Evolutionary conservation across 2,113 vertebrate genomes (phyloP).

Genomic region (Aleadryas rufinucha): DNA sequence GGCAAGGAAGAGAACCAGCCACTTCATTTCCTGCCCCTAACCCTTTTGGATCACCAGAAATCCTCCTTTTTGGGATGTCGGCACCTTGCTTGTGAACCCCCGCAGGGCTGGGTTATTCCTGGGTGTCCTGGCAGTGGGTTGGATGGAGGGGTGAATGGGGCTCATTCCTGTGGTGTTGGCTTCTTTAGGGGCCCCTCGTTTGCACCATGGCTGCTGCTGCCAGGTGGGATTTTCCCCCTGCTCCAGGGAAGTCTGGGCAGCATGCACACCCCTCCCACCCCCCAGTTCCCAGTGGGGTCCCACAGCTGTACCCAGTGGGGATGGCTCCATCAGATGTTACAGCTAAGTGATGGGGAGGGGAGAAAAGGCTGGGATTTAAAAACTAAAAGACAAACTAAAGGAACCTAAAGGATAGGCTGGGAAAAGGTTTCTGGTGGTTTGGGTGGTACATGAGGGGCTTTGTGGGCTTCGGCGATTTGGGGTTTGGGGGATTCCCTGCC

Average conservation of each 20-base stretch:
- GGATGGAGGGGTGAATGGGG: background rate
- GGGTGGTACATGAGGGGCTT: accelerated
- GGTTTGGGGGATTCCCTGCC: background rate
- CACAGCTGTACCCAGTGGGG: background rate
- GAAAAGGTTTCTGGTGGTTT: background rate
- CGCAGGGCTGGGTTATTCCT: background rate
- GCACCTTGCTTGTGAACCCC: background rate
- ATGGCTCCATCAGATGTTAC: background rate
- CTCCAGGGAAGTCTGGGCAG: background rate
- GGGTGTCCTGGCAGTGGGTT: background rate
- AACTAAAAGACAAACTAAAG: background rate
- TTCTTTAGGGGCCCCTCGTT: background rate
- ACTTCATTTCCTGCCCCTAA: constrained; percentile 16
- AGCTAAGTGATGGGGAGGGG: background rate
- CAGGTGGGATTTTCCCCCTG: background rate
- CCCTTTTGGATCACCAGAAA: background rate
- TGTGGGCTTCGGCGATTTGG: background rate
- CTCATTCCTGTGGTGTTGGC: accelerated
- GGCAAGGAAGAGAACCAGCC: background rate
- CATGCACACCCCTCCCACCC: background rate
- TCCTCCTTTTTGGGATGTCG: background rate
- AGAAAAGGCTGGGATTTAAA: background rate
- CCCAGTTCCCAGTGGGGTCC: background rate
- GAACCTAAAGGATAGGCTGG: background rate
- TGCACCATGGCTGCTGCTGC: background rate